Base-by-base conservation (phyloP, 1,140 invertebrate genomes). In the Zaprionus kolodkinae region DNA sequence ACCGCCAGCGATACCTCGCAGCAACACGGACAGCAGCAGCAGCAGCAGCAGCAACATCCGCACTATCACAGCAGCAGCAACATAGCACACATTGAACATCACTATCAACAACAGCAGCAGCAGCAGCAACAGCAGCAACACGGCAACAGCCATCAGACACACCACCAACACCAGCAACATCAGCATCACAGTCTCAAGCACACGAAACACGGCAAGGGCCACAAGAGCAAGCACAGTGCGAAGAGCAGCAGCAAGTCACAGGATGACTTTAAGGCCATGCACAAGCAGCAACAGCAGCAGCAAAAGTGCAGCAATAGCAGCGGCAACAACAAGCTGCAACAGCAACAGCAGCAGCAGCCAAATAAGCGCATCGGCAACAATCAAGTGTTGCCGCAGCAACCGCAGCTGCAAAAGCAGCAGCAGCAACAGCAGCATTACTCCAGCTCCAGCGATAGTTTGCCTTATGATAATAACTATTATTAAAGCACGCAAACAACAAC, bases 381-480 rank as follows among this genome's bases (percentile, higher is more conserved):
- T 55, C 81, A 87, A 33, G 43, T 77, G 57, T 33, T 77, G 72
- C 72, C 79, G 40, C 81, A 81, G 62, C 77, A 78, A 64, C 79
- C 67, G 25, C 75, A 73, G 40, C 38, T 40, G 38, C 38, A 40
- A 40, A 40, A 40, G 38, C 40, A 45, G 40, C 40, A 43, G 30
- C 55, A 65, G 35, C 78, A 72, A 25, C 72, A 80, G 61, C 77
- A 78, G 25, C 84, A 92, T 60, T 92, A 87, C 59, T 81, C 90
- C 15, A 92, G 91, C 70, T 92, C 91, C 56, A 92, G 84, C 78
- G 91, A 92, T 80, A 92, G 91, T 78, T 71, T 92, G 70, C 91
- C 89, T 74, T 92, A 91, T 64, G 91, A 92, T 90, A 92, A 92
- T 85, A 92, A 92, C 73, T 92, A 92, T 72, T 92, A 92, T 90